These are phyloP conservation scores for Dromiciops gliroides DNA, from an alignment of 2,113 vertebrate species.

Conservation along the genomic window DNA sequence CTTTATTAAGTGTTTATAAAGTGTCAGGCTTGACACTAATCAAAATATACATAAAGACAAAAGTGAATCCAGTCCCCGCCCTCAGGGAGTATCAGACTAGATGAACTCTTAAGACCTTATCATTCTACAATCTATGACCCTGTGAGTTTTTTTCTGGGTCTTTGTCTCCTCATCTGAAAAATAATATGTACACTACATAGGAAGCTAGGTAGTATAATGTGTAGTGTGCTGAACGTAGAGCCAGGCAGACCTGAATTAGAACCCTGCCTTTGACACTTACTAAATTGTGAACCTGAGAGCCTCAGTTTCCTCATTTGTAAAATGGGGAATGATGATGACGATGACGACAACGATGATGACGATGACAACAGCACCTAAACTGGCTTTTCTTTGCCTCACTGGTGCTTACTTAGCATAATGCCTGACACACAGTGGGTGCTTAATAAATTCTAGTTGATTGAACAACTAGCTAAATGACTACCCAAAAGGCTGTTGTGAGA, in stretches of 20 bases:
- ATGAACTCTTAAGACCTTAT: neutral
- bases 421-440: neutral
- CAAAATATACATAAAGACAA: too few relatives aligned
- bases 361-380: neutral
- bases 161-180: neutral
- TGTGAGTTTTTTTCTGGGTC: neutral
- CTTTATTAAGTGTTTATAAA: neutral
- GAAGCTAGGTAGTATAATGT: neutral
- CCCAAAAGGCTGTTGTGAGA: neutral
- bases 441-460: neutral
- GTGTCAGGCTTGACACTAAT: neutral
- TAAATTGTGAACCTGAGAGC: neutral
- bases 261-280: neutral
- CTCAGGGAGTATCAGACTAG: neutral
- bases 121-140: neutral
- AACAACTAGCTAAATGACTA: neutral
- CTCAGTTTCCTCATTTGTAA: neutral
- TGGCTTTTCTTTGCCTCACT: neutral
- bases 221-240: neutral
- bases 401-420: neutral
- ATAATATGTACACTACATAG: neutral
- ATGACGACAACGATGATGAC: too few relatives aligned
- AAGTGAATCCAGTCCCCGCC: neutral
- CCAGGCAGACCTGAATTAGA: neutral
- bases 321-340: neutral